A percentile compares a stretch with the other conserved stretches of the same genome.
These are phyloP conservation scores for Ips nitidus DNA, from an alignment of 1,140 invertebrate genomes.

Conservation along the genomic window DNA sequence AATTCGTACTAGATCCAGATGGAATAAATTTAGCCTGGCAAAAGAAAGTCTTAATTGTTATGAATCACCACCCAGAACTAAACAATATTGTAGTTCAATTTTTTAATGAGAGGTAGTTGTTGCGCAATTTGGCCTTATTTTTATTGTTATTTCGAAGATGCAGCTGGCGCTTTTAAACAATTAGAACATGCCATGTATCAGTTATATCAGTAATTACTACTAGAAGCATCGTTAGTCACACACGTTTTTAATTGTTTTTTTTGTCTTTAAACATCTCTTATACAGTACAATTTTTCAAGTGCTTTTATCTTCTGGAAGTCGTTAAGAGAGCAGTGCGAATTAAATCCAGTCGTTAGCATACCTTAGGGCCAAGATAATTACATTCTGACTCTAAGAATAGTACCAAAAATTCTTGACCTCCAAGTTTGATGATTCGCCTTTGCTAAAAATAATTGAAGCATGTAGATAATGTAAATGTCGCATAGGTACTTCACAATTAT, in stretches of 20 bases:
- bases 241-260: slow-evolving; percentile 47
- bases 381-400: slow-evolving; percentile 42
- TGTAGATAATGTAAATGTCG: slow-evolving; percentile 40
- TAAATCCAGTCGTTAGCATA: slow-evolving; percentile 41
- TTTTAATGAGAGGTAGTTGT: slow-evolving; percentile 38
- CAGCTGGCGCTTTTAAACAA: slow-evolving; percentile 52
- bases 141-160: slow-evolving; percentile 49
- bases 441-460: slow-evolving; percentile 40
- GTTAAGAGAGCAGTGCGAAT: neutral
- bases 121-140: slow-evolving; percentile 48
- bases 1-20: too few relatives aligned
- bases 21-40: neutral
- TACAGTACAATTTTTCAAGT: too few relatives aligned
- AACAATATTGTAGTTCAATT: slow-evolving; percentile 32
- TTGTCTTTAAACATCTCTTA: too few relatives aligned
- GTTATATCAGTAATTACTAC: slow-evolving; percentile 44
- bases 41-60: slow-evolving; percentile 22
- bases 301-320: neutral
- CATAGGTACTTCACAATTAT: slow-evolving; percentile 27
- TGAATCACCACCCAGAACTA: slow-evolving; percentile 26
- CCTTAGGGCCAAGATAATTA: slow-evolving; percentile 39
- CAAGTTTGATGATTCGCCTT: slow-evolving; percentile 41
- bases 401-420: slow-evolving; percentile 41
- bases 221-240: slow-evolving; percentile 45
- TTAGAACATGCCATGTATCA: slow-evolving; percentile 48